Conservation (phyloP, 1,140 invertebrate genomes). For the Eurosta solidaginis region DNA sequence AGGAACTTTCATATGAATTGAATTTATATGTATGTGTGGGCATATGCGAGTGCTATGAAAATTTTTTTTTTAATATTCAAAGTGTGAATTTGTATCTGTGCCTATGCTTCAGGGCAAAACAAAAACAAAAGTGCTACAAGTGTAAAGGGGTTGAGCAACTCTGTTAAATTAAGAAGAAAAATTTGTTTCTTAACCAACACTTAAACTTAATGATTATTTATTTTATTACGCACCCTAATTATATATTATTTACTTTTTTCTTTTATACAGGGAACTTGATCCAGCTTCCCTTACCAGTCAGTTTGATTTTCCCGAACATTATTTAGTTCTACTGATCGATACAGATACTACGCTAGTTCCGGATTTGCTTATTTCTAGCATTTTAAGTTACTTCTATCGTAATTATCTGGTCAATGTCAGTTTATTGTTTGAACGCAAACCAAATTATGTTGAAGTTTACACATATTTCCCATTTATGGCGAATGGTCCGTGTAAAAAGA, state of each 20-base stretch:
- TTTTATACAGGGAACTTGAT: constrained; percentile 20
- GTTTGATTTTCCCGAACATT: constrained; percentile 27
- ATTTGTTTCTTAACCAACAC: too few relatives aligned
- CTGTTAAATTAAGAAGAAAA: too few relatives aligned
- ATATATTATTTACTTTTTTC: not conserved
- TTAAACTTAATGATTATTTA: not conserved
- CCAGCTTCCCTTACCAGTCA: not conserved
- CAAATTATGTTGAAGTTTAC: constrained; percentile 12
- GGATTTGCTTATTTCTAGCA: not conserved
- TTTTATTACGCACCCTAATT: not conserved
- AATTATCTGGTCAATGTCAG: constrained; percentile 31
- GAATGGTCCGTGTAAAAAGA: not conserved
- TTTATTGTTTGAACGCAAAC: not conserved
- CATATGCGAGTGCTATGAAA: too few relatives aligned
- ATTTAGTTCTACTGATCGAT: constrained; percentile 11
- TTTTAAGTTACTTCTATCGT: constrained; percentile 31
- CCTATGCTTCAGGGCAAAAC: too few relatives aligned
- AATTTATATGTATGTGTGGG: too few relatives aligned
- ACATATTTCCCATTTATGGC: constrained; percentile 30
- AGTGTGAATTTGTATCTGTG: too few relatives aligned
- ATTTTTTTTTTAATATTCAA: too few relatives aligned
- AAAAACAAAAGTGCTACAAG: too few relatives aligned
- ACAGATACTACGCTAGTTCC: not conserved
- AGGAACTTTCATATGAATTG: too few relatives aligned
- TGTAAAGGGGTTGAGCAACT: too few relatives aligned